Evolutionary conservation across 1,140 invertebrate species (phyloP).

Genomic region (Zaprionus ghesquierei): DNA sequence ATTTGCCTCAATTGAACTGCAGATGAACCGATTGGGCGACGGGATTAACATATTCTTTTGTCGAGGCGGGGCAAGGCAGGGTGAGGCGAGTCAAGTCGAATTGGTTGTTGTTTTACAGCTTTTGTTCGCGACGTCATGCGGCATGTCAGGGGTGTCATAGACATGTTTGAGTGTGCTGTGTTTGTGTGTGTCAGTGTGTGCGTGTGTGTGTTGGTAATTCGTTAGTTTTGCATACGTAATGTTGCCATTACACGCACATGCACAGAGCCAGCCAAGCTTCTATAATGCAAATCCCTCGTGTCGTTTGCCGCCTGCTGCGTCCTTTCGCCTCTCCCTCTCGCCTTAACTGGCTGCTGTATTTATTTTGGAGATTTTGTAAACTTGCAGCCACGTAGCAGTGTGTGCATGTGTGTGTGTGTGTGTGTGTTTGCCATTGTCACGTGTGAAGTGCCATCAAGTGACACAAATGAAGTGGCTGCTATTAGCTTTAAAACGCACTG

Average conservation of each 20-base stretch:
- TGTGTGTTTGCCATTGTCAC: slow-evolving; percentile 69
- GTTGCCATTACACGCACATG: slow-evolving; percentile 38
- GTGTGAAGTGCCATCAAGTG: slow-evolving; percentile 76
- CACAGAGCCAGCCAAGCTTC: slow-evolving; percentile 25
- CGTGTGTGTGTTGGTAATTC: slow-evolving; percentile 25
- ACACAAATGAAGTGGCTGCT: slow-evolving; percentile 79
- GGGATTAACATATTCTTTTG: neutral
- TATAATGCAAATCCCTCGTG: slow-evolving; percentile 70
- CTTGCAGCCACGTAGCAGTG: slow-evolving; percentile 38
- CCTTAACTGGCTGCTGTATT: slow-evolving; percentile 40
- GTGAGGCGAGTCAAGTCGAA: neutral
- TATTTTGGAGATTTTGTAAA: slow-evolving; percentile 70
- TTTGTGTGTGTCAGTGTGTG: neutral
- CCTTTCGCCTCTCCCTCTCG: neutral
- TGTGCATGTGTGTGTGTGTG: slow-evolving; percentile 41
- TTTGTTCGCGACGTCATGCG: neutral
- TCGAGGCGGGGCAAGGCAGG: neutral
- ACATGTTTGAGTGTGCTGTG: neutral
- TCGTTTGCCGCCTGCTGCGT: slow-evolving; percentile 3
- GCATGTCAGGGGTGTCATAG: neutral
- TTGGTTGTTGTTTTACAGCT: neutral
- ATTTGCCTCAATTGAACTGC: neutral
- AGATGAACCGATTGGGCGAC: neutral
- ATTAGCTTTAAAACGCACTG: slow-evolving; percentile 71
- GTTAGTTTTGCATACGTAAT: slow-evolving; percentile 56